These are phyloP conservation scores for Caenorhabditis briggsae DNA, from an alignment of 1,140 invertebrate species.

Conservation along the genomic window DNA sequence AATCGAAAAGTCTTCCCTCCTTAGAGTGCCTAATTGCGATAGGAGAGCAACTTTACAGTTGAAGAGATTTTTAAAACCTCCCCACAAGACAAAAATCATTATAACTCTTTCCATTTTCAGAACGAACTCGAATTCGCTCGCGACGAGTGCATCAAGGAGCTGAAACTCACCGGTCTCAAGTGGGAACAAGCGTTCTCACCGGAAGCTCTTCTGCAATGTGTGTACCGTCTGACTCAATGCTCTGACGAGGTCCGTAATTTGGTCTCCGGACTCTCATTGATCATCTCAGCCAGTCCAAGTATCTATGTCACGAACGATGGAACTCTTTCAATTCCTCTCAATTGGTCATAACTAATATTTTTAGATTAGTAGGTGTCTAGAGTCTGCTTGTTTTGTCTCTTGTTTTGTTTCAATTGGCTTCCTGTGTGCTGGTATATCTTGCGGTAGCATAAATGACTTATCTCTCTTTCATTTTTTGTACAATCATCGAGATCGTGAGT, in stretches of 20 bases:
- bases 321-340: slow-evolving; percentile 37
- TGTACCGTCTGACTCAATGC: slow-evolving; percentile 24
- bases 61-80: too few relatives aligned
- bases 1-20: too few relatives aligned
- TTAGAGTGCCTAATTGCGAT: too few relatives aligned
- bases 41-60: too few relatives aligned
- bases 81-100: too few relatives aligned
- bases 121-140: slow-evolving; percentile 58
- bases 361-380: neutral
- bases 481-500: neutral
- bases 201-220: slow-evolving; percentile 32
- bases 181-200: slow-evolving; percentile 56
- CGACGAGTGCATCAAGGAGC: slow-evolving; percentile 31
- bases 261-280: slow-evolving; percentile 47
- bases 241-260: neutral
- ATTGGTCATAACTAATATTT: slow-evolving; percentile 48
- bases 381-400: neutral
- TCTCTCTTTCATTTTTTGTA: neutral
- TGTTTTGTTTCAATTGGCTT: too few relatives aligned
- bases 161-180: slow-evolving; percentile 48
- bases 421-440: slow-evolving; percentile 22
- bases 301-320: slow-evolving; percentile 56
- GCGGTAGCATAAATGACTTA: slow-evolving; percentile 40
- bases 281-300: slow-evolving; percentile 50
- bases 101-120: neutral